phyloP scores from a whole-genome alignment of 2,113 vertebrate genomes.

The Alces alces region DNA sequence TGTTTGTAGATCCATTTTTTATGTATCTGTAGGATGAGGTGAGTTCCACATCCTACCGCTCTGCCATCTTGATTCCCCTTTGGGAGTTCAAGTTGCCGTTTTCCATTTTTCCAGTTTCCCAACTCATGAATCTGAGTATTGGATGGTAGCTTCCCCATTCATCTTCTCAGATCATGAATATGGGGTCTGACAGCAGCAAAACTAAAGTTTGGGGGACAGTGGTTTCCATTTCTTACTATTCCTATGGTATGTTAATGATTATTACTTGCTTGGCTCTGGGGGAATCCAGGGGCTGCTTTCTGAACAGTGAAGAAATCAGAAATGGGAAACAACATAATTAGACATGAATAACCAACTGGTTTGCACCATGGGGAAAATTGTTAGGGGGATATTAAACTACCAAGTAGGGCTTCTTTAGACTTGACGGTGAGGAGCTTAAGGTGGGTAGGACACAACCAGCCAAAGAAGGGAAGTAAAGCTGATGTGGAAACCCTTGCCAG shows the following conservation, averaged over 20 bases:
- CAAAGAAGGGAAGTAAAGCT: neutral
- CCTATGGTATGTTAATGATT: neutral
- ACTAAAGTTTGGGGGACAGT: neutral
- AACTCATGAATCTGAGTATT: neutral
- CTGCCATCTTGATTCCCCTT: neutral
- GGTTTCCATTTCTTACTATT: neutral
- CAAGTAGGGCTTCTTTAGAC: neutral
- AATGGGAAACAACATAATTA: neutral
- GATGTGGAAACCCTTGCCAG: neutral
- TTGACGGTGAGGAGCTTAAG: neutral
- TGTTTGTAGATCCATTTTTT: neutral
- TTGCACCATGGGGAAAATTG: neutral
- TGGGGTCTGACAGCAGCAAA: neutral
- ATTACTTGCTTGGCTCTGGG: neutral
- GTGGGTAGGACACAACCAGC: neutral
- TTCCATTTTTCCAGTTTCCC: neutral
- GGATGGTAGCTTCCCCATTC: neutral
- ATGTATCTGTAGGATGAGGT: neutral
- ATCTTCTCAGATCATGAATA: neutral
- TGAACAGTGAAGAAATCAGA: neutral
- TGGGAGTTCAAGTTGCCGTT: rapidly evolving
- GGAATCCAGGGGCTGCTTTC: neutral
- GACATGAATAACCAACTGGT: neutral
- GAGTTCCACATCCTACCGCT: neutral
- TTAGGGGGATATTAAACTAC: neutral